phyloP scores from a whole-genome alignment of 2,797 vertebrate genomes.

The Champsocephalus gunnari region DNA sequence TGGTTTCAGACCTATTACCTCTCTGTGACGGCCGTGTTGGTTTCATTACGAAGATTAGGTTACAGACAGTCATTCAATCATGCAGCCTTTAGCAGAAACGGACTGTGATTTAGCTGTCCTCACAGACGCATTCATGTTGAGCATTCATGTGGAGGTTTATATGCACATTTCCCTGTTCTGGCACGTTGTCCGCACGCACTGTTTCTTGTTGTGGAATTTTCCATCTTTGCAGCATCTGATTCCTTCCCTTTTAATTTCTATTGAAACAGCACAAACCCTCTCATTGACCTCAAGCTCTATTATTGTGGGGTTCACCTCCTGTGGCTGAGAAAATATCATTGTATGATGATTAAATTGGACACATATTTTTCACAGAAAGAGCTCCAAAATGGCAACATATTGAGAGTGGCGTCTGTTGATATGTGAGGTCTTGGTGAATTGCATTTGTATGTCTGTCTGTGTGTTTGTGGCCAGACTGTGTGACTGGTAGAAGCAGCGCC shows the following conservation, averaged over 20 bases:
- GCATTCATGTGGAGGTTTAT: constrained; percentile 14
- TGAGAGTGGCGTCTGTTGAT: constrained; percentile 35
- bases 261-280: constrained; percentile 25
- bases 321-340: constrained; percentile 27
- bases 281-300: constrained; percentile 30
- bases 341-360: constrained; percentile 42
- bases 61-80: constrained; percentile 61
- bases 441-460: constrained; percentile 45
- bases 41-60: constrained; percentile 59
- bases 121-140: not conserved
- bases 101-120: constrained; percentile 33
- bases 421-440: constrained; percentile 45
- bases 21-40: constrained; percentile 32
- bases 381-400: constrained; percentile 31
- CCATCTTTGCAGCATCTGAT: constrained; percentile 30
- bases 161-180: constrained; percentile 20
- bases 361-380: constrained; percentile 35
- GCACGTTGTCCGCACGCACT: constrained; percentile 9
- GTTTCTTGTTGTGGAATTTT: constrained; percentile 44
- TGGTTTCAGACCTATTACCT: constrained; percentile 36
- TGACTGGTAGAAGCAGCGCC: constrained; percentile 46
- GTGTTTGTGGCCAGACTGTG: constrained; percentile 66
- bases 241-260: constrained; percentile 11
- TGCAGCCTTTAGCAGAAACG: constrained; percentile 44
- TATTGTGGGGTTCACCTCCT: constrained; percentile 42